Evolutionary conservation across 2,797 vertebrate genomes (phyloP).

Genomic region (Mastacembelus armatus): DNA sequence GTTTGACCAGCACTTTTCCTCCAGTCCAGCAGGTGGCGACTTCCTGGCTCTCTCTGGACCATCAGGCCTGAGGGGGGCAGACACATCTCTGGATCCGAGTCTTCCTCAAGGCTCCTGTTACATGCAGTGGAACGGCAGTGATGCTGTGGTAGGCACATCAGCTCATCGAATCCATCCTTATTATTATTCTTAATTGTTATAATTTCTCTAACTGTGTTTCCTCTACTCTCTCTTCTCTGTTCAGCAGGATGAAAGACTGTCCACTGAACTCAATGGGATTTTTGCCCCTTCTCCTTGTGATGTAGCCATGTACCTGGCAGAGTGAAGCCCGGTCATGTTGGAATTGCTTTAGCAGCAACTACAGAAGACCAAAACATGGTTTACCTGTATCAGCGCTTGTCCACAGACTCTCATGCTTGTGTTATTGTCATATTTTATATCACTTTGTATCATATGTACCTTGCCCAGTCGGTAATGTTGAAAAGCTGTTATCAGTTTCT

Average conservation of each 20-base stretch:
- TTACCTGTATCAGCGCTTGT: conserved; percentile 52
- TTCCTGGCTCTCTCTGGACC: conserved; percentile 28
- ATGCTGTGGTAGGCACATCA: conserved; percentile 53
- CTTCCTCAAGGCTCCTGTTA: conserved; percentile 72
- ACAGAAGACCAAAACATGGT: conserved; percentile 9
- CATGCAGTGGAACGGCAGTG: conserved; percentile 70
- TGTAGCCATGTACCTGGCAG: conserved; percentile 41
- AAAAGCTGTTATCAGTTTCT: conserved; percentile 42
- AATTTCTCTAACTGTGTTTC: too few species aligned
- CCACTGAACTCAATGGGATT: conserved; percentile 22
- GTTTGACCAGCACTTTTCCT: conserved; percentile 66
- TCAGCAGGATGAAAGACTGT: conserved; percentile 49
- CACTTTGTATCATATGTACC: conserved; percentile 27
- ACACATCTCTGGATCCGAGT: conserved; percentile 52
- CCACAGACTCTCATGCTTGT: conserved; percentile 20
- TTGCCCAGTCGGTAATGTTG: conserved; percentile 30
- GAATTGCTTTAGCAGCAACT: conserved; percentile 35
- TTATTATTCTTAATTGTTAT: too few species aligned
- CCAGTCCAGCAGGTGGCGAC: conserved; percentile 41
- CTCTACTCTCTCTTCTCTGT: not conserved
- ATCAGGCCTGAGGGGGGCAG: conserved; percentile 18
- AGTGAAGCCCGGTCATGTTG: conserved; percentile 44
- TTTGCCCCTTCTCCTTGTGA: conserved; percentile 45
- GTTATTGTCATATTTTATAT: conserved; percentile 31
- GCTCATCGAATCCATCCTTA: conserved; percentile 4